Evolutionary conservation across 2,888 invertebrate species (phyloP).

Genomic region (Acronicta leporina): DNA sequence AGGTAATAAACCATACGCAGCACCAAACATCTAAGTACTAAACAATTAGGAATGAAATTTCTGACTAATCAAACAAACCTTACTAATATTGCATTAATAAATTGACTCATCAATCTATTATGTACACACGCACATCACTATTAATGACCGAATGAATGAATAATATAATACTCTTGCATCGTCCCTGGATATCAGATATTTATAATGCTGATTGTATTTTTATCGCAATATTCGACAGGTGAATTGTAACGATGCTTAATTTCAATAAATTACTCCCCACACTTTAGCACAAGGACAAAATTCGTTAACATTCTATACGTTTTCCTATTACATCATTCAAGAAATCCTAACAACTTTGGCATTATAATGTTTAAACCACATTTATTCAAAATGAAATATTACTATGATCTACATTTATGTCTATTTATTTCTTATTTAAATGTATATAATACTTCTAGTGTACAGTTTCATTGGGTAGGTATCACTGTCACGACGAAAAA

Average conservation of each 20-base stretch:
- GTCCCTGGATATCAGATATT: conserved; percentile 29
- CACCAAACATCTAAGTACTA: conserved; percentile 62
- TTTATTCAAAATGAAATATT: conserved; percentile 29
- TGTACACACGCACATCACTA: conserved; percentile 24
- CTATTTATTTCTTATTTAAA: neutral
- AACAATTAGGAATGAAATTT: conserved; percentile 59
- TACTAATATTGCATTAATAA: conserved; percentile 51
- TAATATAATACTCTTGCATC: conserved; percentile 47
- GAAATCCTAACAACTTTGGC: conserved; percentile 38
- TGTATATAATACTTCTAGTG: conserved; percentile 46
- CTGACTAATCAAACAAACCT: conserved; percentile 48
- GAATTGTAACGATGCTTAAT: conserved; percentile 24
- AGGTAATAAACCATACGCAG: conserved; percentile 53
- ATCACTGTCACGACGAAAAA: conserved; percentile 17
- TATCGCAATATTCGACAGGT: conserved; percentile 46
- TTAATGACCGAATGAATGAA: conserved; percentile 17
- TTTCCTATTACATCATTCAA: conserved; percentile 14
- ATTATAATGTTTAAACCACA: conserved; percentile 35
- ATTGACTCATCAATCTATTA: conserved; percentile 39
- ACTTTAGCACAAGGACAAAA: no score
- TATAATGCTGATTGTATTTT: conserved; percentile 51
- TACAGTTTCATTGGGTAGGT: conserved; percentile 6
- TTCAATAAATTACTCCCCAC: conserved; percentile 1
- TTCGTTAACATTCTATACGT: conserved; percentile 20
- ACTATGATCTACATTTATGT: conserved; percentile 32